Evolutionary conservation across 2,888 invertebrate species (phyloP).

Genomic region (Sipha maydis): DNA sequence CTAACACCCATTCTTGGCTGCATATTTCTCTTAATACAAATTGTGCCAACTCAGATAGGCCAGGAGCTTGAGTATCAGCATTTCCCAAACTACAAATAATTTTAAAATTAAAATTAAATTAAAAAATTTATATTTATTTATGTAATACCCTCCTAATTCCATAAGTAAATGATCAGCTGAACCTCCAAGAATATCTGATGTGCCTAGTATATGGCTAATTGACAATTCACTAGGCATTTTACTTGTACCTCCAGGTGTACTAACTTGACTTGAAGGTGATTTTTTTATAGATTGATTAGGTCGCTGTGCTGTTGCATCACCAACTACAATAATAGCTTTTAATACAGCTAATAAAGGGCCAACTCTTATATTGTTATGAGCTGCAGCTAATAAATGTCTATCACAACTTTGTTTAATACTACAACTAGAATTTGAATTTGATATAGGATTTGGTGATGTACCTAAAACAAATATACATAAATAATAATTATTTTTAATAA

Average conservation of each 20-base stretch:
- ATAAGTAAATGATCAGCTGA: constrained; percentile 78
- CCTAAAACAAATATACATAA: constrained; percentile 67
- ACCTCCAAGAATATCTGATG: constrained; percentile 79
- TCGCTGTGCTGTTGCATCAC: constrained; percentile 78
- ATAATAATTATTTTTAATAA: constrained; percentile 1
- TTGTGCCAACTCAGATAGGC: constrained; percentile 88
- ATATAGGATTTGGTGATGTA: constrained; percentile 80
- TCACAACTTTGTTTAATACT: constrained; percentile 91
- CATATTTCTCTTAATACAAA: constrained; percentile 94
- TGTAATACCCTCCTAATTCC: constrained; percentile 70
- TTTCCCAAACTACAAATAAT: constrained; percentile 46
- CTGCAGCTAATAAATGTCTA: constrained; percentile 90
- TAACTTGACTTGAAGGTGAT: constrained; percentile 63
- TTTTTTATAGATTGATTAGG: constrained; percentile 64
- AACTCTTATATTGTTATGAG: constrained; percentile 91
- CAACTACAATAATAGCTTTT: constrained; percentile 79
- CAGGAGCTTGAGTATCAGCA: constrained; percentile 65
- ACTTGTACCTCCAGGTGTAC: constrained; percentile 63
- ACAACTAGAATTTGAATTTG: constrained; percentile 73
- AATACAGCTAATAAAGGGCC: constrained; percentile 92
- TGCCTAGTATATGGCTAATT: constrained; percentile 87
- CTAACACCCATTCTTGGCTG: constrained; percentile 95
- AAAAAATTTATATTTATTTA: neutral
- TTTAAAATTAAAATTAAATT: constrained; percentile 36
- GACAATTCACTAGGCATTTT: constrained; percentile 77